These are phyloP conservation scores for Meda fulgida DNA, from an alignment of 2,797 vertebrate genomes.

Conservation along the genomic window DNA sequence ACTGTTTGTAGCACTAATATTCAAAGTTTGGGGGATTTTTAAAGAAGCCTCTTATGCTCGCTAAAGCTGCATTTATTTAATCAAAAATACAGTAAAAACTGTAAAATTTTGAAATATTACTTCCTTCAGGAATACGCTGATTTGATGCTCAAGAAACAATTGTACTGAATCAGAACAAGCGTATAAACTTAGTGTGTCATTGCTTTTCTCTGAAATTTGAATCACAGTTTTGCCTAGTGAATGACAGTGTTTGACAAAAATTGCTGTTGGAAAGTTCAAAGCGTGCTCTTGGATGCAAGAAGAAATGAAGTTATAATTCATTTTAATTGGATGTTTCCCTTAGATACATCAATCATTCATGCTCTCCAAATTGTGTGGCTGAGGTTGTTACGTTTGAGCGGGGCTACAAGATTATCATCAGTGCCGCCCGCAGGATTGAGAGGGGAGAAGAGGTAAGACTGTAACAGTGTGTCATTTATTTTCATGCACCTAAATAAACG, in stretches of 20 bases:
- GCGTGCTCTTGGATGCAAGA: neutral
- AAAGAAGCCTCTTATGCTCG: neutral
- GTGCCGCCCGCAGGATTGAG: slow-evolving; percentile 91
- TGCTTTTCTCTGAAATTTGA: neutral
- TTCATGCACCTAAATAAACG: neutral
- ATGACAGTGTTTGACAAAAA: neutral
- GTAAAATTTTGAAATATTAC: neutral
- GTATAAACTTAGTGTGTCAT: neutral
- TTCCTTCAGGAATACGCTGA: neutral
- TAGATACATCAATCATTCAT: slow-evolving; percentile 99
- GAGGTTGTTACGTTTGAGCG: slow-evolving; percentile 98
- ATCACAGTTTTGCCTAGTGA: neutral
- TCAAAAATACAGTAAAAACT: neutral
- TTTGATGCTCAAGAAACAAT: neutral
- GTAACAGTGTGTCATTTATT: neutral
- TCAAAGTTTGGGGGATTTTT: neutral
- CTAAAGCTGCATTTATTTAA: neutral
- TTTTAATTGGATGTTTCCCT: neutral
- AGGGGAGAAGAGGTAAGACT: slow-evolving; percentile 93
- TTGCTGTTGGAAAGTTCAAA: neutral
- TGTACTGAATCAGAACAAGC: neutral
- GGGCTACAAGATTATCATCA: slow-evolving; percentile 99
- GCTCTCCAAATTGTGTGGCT: slow-evolving; percentile 95
- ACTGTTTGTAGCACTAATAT: neutral
- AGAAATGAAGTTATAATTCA: neutral